Evolutionary conservation across 2,113 vertebrate genomes (phyloP), one percentile per base, ranked within the genome.

Genomic region (Choloepus hoffmanni): DNA sequence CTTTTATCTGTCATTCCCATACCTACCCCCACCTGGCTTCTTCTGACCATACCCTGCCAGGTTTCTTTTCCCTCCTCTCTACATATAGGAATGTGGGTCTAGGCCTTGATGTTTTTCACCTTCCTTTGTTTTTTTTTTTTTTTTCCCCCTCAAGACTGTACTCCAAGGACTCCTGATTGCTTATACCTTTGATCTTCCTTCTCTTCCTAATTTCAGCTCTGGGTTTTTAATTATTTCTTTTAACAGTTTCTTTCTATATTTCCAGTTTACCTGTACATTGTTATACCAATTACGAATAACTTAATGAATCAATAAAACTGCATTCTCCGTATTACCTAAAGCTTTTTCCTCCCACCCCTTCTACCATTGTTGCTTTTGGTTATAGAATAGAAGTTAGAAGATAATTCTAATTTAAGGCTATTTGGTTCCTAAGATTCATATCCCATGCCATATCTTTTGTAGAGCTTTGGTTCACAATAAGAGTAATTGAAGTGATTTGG

Each of bases 351-450:
- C 19, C 40, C 30, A 30, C 45, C 18, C 21, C 50, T 16, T 88
- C 58, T 8, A 7, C 65, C 19, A 2, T 5, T 33, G 43, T 26
- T 89, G 76, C 78, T 81, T 73, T 85, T 62, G 9, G 78, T 92
- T 70, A 36, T 74, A 43, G 95, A 45, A 55, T 82, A 83, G 74
- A 83, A 95, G 79, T 91, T 86, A 78, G 86, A 67, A 62, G 70
- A 83, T 92, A 73, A 92, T 60, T 89, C 79, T 92, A 43, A 88
- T 82, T 94, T 95, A 93, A 70, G 85, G 16, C 67, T 65, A 23
- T 55, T 77, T 92, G 92, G 77, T 43, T 53, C 45, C 65, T 19
- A 45, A 78, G 73, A 93, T 95, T 95, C 92, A 43, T 95, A 40
- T 76, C 58, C 81, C 33, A 13, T 45, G 70, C 65, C 68, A 93